These are phyloP conservation scores for Hyperoodon ampullatus DNA, from an alignment of 2,113 vertebrate genomes.

Conservation along the genomic window DNA sequence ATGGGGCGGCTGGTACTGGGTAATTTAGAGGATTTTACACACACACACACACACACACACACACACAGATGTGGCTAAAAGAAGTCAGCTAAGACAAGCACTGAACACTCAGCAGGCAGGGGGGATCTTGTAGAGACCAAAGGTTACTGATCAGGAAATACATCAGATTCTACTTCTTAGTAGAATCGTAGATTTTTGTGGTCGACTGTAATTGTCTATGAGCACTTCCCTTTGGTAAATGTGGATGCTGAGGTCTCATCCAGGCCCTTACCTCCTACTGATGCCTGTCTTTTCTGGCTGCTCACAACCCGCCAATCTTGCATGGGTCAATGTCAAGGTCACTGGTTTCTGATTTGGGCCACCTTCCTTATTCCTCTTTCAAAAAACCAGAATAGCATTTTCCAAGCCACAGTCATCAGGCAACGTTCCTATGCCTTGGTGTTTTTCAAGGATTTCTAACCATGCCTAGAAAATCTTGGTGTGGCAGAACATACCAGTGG, in stretches of 20 bases:
- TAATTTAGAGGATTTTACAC: conserved; percentile 67
- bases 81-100: conserved; percentile 18
- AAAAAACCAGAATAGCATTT: neutral
- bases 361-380: neutral
- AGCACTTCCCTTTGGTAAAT: neutral
- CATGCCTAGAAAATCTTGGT: neutral
- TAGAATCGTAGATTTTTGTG: neutral
- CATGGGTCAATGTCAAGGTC: neutral
- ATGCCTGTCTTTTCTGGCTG: neutral
- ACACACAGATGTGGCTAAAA: neutral
- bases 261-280: neutral
- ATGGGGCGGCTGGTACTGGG: conserved; percentile 16
- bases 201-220: neutral
- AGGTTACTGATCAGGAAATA: neutral
- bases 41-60: neutral
- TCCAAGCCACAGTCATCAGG: neutral
- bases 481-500: neutral
- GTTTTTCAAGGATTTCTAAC: neutral
- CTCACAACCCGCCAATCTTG: neutral
- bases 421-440: neutral
- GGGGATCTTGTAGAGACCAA: neutral
- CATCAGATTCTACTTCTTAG: neutral
- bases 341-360: neutral
- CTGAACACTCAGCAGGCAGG: neutral
- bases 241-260: neutral